Evolutionary conservation across 2,113 vertebrate species (phyloP), one percentile per base, ranked within the genome.

Genomic region (Ginglymostoma cirratum): DNA sequence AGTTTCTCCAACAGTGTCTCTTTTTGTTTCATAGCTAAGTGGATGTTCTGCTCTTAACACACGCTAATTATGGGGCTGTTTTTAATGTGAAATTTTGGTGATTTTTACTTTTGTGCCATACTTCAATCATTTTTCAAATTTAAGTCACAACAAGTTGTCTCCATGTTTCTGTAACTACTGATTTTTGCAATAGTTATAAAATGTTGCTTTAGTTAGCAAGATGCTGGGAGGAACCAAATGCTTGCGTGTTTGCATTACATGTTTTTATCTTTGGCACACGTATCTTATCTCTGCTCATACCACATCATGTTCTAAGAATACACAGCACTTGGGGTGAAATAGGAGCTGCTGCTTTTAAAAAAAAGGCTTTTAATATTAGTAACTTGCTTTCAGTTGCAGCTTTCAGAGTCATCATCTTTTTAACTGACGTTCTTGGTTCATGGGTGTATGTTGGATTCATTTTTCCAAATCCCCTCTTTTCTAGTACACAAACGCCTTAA

Each of bases 221-320:
- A 55, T 0, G 27, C 8, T 52, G 24, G 45, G 42, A 83, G 38
- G 80, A 83, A 48, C 23, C 38, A 24, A 52, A 42, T 83, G 80
- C 23, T 52, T 86, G 45, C 8, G 8, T 89, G 48, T 52, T 89
- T 55, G 23, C 24, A 89, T 89, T 52, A 89, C 27, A 27, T 89
- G 27, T 83, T 45, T 83, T 83, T 83, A 83, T 83, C 86, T 55
- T 89, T 89, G 86, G 86, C 80, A 83, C 38, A 83, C 86, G 30
- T 23, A 89, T 24, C 86, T 30, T 89, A 55, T 89, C 48, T 89
- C 86, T 89, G 48, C 48, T 24, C 48, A 15, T 27, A 52, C 80
- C 48, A 52, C 86, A 45, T 87, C 48, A 52, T 89, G 86, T 89
- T 55, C 48, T 30, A 89, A 52, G 86, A 89, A 52, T 89, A 89